Evolutionary conservation across 2,113 vertebrate genomes (phyloP), one percentile per base, ranked within the genome.

Genomic region (Ammodramus savannarum): DNA sequence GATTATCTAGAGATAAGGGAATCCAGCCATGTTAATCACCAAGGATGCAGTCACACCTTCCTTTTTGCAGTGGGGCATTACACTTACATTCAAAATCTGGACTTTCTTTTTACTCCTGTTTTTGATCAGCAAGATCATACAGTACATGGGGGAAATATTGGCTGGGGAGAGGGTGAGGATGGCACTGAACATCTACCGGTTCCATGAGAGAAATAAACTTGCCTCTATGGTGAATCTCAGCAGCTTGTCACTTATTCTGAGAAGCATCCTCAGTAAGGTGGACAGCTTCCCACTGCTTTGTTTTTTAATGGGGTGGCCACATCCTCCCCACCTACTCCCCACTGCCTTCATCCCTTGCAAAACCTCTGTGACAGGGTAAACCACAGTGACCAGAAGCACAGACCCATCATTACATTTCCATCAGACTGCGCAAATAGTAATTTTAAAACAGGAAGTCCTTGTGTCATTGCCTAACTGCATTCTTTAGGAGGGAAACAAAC

Each of bases 341-440:
- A 36, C 34, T 0, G 0, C 48, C 82, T 91, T 88, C 21, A 3
- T 74, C 67, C 29, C 87, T 93, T 94, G 74, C 55, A 85, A 89
- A 89, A 79, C 78, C 94, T 14, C 85, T 80, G 59, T 65, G 85
- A 85, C 67, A 59, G 75, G 21, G 36, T 71, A 94, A 89, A 68
- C 93, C 75, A 67, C 93, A 94, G 90, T 93, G 89, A 91, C 71
- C 78, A 94, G 75, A 46, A 80, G 75, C 87, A 67, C 73, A 94
- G 79, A 93, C 93, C 95, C 68, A 74, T 97, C 85, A 95, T 97
- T 97, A 96, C 38, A 25, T 74, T 94, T 91, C 67, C 87, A 74
- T 80, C 16, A 17, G 46, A 77, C 75, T 59, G 18, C 82, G 63
- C 83, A 96, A 96, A 91, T 71, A 94, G 71, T 87, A 85, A 95